Evolutionary conservation across 2,113 vertebrate genomes (phyloP), one percentile per base, ranked within the genome.

Genomic region (Xiphophorus couchianus): DNA sequence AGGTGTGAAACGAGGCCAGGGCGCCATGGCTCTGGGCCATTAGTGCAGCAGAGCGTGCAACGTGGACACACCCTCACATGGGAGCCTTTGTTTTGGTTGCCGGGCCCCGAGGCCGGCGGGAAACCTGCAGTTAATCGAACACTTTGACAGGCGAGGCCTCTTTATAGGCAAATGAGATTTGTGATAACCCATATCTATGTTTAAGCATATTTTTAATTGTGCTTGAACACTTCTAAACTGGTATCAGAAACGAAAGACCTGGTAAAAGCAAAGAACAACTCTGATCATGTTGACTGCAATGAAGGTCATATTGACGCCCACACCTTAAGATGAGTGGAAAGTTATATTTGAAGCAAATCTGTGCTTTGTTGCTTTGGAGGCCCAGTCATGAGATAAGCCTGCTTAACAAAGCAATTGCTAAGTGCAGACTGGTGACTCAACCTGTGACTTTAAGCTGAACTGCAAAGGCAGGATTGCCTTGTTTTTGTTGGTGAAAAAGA

Each of bases 1-100:
- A 67, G 17, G 64, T n/a, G 51, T 71, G 64, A 77, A 79, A 25
- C 29, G 66, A 76, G 77, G 74, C 62, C 67, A 63, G 39, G 83
- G 76, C 65, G 58, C 58, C 15, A 66, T 71, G 69, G 76, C 71
- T 78, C 80, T 54, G 51, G 54, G 69, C 31, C 63, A 72, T 79
- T 73, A 77, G 70, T 22, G 72, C 68, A 80, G 62, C 68, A 15
- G 25, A 77, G 73, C 28, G 35, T 70, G 71, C 68, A 60, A 79
- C 66, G 82, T 22, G 44, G 80, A 78, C 88, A 89, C 91, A 54
- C 92, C 93, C 69, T 81, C 48, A 31, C 6, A 17, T 80, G 84
- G 83, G 76, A 83, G 75, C 74, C 54, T 15, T 1, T 37, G 81
- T 63, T 72, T 31, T 37, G 12, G 3, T 33, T 27, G 51, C n/a